Percentiles rank a stretch among this genome's conserved stretches.
Conservation (phyloP, 2,888 invertebrate species). For the Aspidiotus destructor region DNA sequence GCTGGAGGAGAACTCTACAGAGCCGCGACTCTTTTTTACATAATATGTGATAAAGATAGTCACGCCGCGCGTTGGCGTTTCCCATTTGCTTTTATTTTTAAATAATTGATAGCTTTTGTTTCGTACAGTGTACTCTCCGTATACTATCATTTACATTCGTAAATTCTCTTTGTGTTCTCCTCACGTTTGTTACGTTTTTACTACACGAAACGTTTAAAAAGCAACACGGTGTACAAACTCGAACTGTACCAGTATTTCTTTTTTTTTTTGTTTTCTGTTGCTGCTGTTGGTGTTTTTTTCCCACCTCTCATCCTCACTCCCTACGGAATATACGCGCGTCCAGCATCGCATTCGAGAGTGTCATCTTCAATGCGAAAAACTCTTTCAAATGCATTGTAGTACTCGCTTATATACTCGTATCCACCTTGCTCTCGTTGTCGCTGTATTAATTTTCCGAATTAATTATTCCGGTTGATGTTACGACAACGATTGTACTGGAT, state of each 20-base stretch:
- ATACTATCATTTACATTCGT: conserved; percentile 31
- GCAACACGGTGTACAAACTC: conserved; percentile 7
- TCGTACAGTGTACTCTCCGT: not conserved
- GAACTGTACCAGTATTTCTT: not conserved
- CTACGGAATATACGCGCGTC: too few species aligned
- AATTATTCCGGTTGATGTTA: too few species aligned
- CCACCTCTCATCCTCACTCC: too few species aligned
- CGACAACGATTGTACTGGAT: too few species aligned
- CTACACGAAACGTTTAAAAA: conserved; percentile 17
- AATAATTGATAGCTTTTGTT: conserved; percentile 31
- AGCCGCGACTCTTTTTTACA: conserved; percentile 9
- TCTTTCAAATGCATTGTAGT: too few species aligned
- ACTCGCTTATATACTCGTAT: too few species aligned
- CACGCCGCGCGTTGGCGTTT: conserved; percentile 33
- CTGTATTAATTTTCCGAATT: too few species aligned
- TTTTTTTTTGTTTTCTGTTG: not conserved
- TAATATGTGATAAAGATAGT: conserved; percentile 22
- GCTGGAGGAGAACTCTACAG: too few species aligned
- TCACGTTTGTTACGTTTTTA: conserved; percentile 30
- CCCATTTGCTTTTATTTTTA: conserved; percentile 28
- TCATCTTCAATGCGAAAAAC: too few species aligned
- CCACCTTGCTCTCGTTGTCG: too few species aligned
- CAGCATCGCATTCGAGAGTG: too few species aligned
- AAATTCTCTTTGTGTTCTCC: conserved; percentile 28
- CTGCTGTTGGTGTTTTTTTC: too few species aligned